phyloP scores from a whole-genome alignment of 1,140 invertebrate genomes.

The Eueides isabella region DNA sequence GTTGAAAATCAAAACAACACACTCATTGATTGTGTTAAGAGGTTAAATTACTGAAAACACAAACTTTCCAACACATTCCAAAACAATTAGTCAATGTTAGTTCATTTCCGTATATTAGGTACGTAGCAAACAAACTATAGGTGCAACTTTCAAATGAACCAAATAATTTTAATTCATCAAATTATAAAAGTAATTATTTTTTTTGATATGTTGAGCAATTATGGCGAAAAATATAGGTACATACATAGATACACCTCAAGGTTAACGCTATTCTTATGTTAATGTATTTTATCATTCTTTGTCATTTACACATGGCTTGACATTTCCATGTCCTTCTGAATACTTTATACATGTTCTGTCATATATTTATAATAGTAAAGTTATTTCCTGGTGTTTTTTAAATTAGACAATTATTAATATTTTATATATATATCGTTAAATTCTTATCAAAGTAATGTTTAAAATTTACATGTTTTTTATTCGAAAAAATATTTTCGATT shows the following conservation, averaged over 20 bases:
- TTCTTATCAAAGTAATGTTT: not conserved
- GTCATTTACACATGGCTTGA: slow-evolving; percentile 45
- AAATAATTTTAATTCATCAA: not conserved
- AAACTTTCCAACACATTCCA: slow-evolving; percentile 14
- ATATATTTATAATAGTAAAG: slow-evolving; percentile 4
- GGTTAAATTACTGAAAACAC: slow-evolving; percentile 3
- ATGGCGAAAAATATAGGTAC: not conserved
- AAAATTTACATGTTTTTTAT: slow-evolving; percentile 19
- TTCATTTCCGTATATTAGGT: not conserved
- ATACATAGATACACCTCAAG: slow-evolving; percentile 48
- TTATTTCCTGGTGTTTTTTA: slow-evolving; percentile 1
- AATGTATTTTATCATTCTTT: slow-evolving; percentile 54
- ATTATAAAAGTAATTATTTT: too few species aligned
- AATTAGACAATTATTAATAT: slow-evolving; percentile 3
- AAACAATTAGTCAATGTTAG: not conserved
- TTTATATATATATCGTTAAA: not conserved
- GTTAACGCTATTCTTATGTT: slow-evolving; percentile 61
- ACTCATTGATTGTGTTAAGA: slow-evolving; percentile 5
- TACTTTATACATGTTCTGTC: slow-evolving; percentile 38
- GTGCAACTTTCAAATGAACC: not conserved
- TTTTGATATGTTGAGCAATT: too few species aligned
- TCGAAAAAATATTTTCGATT: not conserved
- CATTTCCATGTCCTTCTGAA: slow-evolving; percentile 51
- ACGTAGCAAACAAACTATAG: not conserved
- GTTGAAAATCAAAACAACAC: slow-evolving; percentile 3